These are phyloP conservation scores for Ophion obscuratus DNA, from an alignment of 2,888 invertebrate species.

Conservation along the genomic window DNA sequence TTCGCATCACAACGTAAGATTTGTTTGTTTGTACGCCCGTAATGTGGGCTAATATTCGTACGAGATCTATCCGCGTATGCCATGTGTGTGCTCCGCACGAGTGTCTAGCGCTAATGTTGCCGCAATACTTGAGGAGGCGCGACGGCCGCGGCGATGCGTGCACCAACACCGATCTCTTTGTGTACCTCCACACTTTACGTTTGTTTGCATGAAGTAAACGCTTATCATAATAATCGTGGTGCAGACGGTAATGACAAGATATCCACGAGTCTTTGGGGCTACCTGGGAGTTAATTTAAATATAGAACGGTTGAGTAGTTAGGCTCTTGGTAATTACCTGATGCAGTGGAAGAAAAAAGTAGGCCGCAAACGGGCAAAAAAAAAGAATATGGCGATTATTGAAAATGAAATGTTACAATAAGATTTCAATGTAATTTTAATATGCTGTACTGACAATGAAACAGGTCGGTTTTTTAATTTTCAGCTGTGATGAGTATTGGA, in stretches of 20 bases:
- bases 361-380: background rate
- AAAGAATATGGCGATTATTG: background rate
- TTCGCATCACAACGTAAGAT: background rate
- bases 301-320: background rate
- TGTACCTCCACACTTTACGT: conserved; percentile 41
- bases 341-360: background rate
- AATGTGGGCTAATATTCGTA: conserved; percentile 15
- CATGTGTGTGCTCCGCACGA: background rate
- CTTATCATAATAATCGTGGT: conserved; percentile 50
- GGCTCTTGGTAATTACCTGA: background rate
- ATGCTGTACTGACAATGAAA: too few species aligned
- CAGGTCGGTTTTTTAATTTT: too few species aligned
- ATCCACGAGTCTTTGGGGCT: conserved; percentile 8
- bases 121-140: conserved; percentile 34
- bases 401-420: background rate
- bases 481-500: too few species aligned
- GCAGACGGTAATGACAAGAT: conserved; percentile 22
- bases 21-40: conserved; percentile 1
- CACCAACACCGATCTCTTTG: conserved; percentile 7
- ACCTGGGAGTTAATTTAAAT: background rate
- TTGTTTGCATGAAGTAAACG: conserved; percentile 61
- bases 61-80: background rate
- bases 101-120: conserved; percentile 24
- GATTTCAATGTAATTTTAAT: background rate
- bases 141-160: conserved; percentile 15